These are phyloP conservation scores for Siphlonurus alternatus DNA, from an alignment of 2,888 invertebrate genomes.

Conservation along the genomic window DNA sequence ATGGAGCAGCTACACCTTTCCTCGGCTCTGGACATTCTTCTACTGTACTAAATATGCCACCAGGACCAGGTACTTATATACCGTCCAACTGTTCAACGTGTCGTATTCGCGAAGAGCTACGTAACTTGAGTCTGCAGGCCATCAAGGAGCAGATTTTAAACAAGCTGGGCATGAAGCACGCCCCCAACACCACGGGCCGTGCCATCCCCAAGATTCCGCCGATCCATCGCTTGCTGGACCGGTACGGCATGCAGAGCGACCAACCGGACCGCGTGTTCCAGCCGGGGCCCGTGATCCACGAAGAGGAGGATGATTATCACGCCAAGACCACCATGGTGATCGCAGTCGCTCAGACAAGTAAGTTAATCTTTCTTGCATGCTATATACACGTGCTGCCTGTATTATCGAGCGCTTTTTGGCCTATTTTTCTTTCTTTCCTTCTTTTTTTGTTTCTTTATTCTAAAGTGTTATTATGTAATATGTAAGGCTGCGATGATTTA, in stretches of 20 bases:
- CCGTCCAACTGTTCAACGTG: constrained; percentile 30
- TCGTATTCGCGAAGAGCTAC: constrained; percentile 36
- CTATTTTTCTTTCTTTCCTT: neutral
- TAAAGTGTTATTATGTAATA: neutral
- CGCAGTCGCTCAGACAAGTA: constrained; percentile 43
- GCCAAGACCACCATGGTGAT: constrained; percentile 48
- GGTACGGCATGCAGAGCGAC: constrained; percentile 30
- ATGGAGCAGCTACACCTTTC: too few species aligned
- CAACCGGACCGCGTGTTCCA: constrained; percentile 22
- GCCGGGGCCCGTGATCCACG: constrained; percentile 30
- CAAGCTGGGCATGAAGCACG: constrained; percentile 37
- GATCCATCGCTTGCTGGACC: constrained; percentile 25
- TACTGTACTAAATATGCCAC: neutral
- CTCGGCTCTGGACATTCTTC: neutral
- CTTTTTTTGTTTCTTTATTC: neutral
- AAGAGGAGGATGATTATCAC: constrained; percentile 47
- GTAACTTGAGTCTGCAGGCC: constrained; percentile 35
- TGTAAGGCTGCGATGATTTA: neutral
- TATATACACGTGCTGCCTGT: neutral
- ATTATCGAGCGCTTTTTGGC: neutral
- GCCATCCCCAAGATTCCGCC: constrained; percentile 36
- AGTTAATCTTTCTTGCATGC: constrained; percentile 12
- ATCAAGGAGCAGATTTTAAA: constrained; percentile 42
- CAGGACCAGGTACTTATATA: constrained; percentile 2
- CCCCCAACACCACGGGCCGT: constrained; percentile 43